phyloP scores from a whole-genome alignment of 2,888 invertebrate species.

The Laspeyria flexula region DNA sequence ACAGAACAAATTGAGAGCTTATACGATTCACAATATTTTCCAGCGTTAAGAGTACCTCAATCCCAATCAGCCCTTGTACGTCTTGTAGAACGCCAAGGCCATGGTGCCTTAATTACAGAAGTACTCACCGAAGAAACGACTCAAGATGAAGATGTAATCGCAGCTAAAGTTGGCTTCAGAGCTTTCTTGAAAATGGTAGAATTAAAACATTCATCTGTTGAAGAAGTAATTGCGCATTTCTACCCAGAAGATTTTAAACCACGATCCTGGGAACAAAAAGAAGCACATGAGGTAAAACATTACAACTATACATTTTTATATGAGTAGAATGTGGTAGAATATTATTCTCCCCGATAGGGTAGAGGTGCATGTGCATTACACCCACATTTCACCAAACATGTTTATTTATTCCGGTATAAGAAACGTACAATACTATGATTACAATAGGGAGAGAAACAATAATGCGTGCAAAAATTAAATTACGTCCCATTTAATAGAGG shows the following conservation, averaged over 20 bases:
- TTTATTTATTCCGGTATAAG: too few relatives aligned
- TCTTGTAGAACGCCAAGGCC: constrained; percentile 93
- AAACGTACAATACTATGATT: too few relatives aligned
- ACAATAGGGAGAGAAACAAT: too few relatives aligned
- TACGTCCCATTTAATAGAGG: too few relatives aligned
- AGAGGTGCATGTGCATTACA: too few relatives aligned
- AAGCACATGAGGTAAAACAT: constrained; percentile 86
- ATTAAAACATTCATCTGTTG: constrained; percentile 91
- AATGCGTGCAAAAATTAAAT: too few relatives aligned
- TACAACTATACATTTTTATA: too few relatives aligned
- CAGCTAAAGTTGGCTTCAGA: constrained; percentile 93
- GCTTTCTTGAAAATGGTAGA: constrained; percentile 95
- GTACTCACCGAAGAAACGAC: constrained; percentile 93
- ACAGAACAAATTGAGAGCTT: constrained; percentile 91
- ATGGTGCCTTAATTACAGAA: constrained; percentile 92
- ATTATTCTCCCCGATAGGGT: too few relatives aligned
- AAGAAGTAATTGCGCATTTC: constrained; percentile 93
- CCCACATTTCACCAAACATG: too few relatives aligned
- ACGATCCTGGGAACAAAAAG: constrained; percentile 92
- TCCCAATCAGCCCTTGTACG: constrained; percentile 94
- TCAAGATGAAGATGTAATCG: constrained; percentile 91
- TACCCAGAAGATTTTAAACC: constrained; percentile 94
- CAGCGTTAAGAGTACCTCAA: constrained; percentile 91
- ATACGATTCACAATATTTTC: constrained; percentile 92
- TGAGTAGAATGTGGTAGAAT: too few relatives aligned